Percentiles rank a stretch among this genome's conserved stretches.
These are phyloP conservation scores for Porites rus DNA, from an alignment of 92 coral and sea anemone genomes.

Conservation along the genomic window DNA sequence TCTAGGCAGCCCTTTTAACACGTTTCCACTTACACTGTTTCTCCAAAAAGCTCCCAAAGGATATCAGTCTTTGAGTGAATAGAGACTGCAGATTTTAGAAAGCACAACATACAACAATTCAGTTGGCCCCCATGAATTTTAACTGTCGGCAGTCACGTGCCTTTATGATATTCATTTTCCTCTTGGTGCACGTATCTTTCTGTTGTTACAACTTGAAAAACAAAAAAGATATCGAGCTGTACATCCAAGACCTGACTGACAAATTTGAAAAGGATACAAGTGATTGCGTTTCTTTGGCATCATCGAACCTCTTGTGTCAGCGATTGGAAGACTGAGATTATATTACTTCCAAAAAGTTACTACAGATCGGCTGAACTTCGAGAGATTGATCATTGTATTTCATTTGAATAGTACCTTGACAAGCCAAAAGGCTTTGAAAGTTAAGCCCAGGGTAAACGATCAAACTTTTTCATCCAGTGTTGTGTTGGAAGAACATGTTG, in stretches of 20 bases:
- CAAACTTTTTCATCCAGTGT: no score
- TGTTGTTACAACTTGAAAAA: slow-evolving; percentile 7
- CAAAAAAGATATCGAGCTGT: slow-evolving; percentile 14
- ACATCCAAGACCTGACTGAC: slow-evolving; percentile 14
- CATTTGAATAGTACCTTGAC: no score
- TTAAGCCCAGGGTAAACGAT: no score
- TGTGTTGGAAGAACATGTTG: no score
- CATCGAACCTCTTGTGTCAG: slow-evolving; percentile 18
- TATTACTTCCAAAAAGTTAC: no score
- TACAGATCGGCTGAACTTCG: no score
- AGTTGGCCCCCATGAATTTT: not conserved
- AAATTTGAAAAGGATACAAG: slow-evolving; percentile 13
- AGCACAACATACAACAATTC: no score
- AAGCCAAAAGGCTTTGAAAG: no score
- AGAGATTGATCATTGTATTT: no score
- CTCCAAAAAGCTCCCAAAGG: no score
- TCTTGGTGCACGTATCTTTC: not conserved
- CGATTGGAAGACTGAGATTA: not conserved
- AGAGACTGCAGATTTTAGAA: no score
- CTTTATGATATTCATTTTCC: not conserved
- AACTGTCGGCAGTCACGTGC: not conserved
- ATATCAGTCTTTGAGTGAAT: no score
- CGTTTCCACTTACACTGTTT: not conserved
- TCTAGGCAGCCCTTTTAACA: not conserved
- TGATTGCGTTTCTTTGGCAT: slow-evolving; percentile 7